These are phyloP conservation scores for Phoxinus dragarum DNA, from an alignment of 2,797 vertebrate genomes.

Conservation along the genomic window DNA sequence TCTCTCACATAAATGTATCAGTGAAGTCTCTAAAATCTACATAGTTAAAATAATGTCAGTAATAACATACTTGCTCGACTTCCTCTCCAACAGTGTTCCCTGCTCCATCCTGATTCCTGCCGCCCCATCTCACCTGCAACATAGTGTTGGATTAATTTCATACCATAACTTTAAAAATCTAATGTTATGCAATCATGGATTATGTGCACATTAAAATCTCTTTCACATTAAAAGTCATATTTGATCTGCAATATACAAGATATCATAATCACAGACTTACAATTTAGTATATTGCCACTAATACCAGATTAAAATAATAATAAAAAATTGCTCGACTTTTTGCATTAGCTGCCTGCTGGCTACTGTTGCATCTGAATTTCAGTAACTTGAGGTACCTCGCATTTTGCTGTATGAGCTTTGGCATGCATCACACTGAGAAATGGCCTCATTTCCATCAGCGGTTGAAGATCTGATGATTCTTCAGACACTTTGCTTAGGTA, in stretches of 20 bases:
- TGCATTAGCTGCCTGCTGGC: not conserved
- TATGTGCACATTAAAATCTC: not conserved
- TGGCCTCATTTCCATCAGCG: constrained; percentile 11
- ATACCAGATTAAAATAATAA: too few species aligned
- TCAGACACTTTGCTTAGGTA: constrained; percentile 12
- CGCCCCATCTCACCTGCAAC: constrained; percentile 1
- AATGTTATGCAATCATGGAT: not conserved
- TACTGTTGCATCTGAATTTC: not conserved
- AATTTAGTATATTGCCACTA: too few species aligned
- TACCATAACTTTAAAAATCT: not conserved
- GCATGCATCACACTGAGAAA: constrained; percentile 5
- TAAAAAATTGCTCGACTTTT: too few species aligned
- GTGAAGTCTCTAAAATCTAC: not conserved
- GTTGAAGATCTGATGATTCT: not conserved
- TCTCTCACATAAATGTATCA: not conserved
- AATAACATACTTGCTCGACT: constrained; percentile 11
- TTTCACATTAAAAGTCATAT: not conserved
- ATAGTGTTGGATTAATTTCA: not conserved
- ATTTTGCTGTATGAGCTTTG: constrained; percentile 19
- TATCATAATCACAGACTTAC: too few species aligned
- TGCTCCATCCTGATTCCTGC: constrained; percentile 18
- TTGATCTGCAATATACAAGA: too few species aligned
- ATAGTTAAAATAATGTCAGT: not conserved
- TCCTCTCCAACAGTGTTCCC: constrained; percentile 15
- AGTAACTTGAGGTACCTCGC: not conserved